These are phyloP conservation scores for Tauraco hartlaubi DNA, from an alignment of 2,797 vertebrate species.

Conservation along the genomic window DNA sequence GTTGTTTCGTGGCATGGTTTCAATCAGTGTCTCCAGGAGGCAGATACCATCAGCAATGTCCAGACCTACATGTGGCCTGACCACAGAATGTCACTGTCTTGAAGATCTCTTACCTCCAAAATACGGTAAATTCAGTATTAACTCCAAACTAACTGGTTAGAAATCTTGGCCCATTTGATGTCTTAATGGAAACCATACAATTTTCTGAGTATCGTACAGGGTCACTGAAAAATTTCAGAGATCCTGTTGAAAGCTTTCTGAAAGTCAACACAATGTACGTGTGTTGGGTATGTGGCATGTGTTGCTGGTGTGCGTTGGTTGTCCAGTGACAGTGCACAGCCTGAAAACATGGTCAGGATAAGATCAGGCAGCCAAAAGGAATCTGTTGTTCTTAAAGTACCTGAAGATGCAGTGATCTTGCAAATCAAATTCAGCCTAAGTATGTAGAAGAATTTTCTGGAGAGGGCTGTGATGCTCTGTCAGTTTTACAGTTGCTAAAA, in stretches of 20 bases:
- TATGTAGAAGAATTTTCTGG: not conserved
- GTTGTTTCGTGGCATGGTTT: not conserved
- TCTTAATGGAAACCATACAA: not conserved
- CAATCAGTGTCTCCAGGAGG: not conserved
- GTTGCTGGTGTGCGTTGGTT: not conserved
- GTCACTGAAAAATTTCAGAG: not conserved
- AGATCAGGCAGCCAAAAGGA: not conserved
- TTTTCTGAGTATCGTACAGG: not conserved
- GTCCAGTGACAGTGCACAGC: not conserved
- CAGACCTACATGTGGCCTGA: not conserved
- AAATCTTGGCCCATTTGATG: not conserved
- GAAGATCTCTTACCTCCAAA: not conserved
- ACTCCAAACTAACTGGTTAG: not conserved
- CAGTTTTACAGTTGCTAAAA: not conserved
- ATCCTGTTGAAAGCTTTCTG: not conserved
- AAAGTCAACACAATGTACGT: not conserved
- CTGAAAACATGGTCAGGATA: not conserved
- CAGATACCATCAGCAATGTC: slow-evolving; percentile 4
- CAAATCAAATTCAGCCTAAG: not conserved
- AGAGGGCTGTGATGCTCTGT: not conserved
- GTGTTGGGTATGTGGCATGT: not conserved
- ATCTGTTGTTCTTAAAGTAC: not conserved
- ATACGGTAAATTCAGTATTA: not conserved
- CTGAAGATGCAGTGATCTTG: not conserved
- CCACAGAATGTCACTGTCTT: not conserved